A percentile compares a stretch with the other conserved stretches of the same genome.
These are phyloP conservation scores for Cygnus olor DNA, from an alignment of 2,797 vertebrate genomes.

Conservation along the genomic window DNA sequence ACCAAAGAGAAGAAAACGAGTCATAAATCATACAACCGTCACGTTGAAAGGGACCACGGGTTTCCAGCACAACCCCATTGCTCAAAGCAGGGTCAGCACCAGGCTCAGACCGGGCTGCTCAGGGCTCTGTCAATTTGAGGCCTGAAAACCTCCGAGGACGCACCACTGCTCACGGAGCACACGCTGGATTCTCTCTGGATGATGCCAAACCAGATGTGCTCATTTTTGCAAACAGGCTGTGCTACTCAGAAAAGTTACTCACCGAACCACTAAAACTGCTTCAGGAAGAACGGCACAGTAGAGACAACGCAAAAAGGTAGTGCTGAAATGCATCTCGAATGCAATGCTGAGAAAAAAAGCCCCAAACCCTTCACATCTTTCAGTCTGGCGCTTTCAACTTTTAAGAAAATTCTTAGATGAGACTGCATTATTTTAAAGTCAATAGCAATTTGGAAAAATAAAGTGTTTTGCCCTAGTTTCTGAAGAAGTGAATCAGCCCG, in stretches of 20 bases:
- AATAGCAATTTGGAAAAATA: neutral
- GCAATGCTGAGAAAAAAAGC: neutral
- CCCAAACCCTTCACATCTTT: neutral
- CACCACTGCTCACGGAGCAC: neutral
- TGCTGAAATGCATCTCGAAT: fast-evolving
- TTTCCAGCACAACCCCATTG: neutral
- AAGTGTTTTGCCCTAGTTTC: neutral
- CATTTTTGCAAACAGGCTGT: fast-evolving
- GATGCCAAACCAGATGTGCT: neutral
- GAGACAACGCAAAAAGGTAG: neutral
- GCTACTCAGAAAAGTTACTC: neutral
- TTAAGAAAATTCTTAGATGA: neutral
- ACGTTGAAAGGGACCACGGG: neutral
- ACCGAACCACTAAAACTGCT: neutral
- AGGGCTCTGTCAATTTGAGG: neutral
- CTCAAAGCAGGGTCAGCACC: neutral
- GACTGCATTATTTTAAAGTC: neutral
- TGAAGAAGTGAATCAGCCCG: slow-evolving; percentile 37
- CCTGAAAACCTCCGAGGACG: neutral
- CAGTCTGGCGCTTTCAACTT: neutral
- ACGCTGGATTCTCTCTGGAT: no score
- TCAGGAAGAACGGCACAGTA: neutral
- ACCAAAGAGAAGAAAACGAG: neutral
- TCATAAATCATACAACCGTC: neutral
- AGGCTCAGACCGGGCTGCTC: neutral